These are phyloP conservation scores for Cnemophilus loriae DNA, from an alignment of 2,113 vertebrate genomes.

Conservation along the genomic window DNA sequence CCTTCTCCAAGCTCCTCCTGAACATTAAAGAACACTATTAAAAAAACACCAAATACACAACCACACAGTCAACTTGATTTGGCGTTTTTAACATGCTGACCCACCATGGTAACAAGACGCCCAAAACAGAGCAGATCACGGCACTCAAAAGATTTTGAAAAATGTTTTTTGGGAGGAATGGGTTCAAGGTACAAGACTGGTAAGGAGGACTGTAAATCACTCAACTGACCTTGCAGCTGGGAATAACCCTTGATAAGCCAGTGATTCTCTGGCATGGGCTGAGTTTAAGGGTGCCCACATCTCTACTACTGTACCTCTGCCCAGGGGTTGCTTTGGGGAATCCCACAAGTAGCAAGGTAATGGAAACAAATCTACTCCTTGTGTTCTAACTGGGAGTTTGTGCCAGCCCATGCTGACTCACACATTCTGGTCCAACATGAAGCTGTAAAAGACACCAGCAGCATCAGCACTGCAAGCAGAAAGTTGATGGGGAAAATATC, in stretches of 20 bases:
- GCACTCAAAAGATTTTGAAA: not conserved
- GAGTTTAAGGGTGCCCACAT: not conserved
- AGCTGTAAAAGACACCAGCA: not conserved
- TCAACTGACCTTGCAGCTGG: not conserved
- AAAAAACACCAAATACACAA: not conserved
- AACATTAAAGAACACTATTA: not conserved
- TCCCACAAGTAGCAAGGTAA: not conserved
- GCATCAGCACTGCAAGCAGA: not conserved
- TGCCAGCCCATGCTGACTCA: not conserved
- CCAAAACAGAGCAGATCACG: not conserved
- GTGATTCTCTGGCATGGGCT: not conserved
- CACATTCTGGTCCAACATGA: not conserved
- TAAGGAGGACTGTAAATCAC: not conserved
- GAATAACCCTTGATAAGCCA: not conserved
- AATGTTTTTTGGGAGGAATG: not conserved
- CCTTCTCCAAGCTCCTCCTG: not conserved
- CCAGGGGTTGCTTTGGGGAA: not conserved
- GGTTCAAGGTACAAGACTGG: not conserved
- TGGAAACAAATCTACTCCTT: not conserved
- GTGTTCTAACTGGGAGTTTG: not conserved
- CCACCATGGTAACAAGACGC: accelerated
- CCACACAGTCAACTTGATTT: not conserved
- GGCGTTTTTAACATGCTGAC: not conserved
- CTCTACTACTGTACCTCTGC: not conserved
- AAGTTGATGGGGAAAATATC: not conserved